Evolutionary conservation across 2,888 invertebrate species (phyloP), one percentile per base, ranked within the genome.

Genomic region (Aphidius colemani): DNA sequence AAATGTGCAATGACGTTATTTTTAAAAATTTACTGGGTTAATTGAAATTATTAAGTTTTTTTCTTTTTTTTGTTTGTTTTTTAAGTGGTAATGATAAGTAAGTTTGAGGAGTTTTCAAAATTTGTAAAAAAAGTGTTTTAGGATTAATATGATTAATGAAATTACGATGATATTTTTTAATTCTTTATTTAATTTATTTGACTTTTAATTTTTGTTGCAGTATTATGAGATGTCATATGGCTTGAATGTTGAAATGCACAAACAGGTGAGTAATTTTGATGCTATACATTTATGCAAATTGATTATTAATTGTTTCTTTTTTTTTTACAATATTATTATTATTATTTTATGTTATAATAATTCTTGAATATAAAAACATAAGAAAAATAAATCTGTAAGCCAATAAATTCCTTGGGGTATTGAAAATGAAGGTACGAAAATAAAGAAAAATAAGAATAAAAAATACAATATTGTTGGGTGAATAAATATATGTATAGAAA

Each of bases 201-300:
- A 18, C n/a, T 40, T n/a, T 56, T 48, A n/a, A 46, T 51, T 75
- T 81, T 75, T 84, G 80, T 90, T 89, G 61, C 89, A 94, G 94
- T 95, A 95, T 85, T 95, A 95, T 85, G 96, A 96, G 87, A 95
- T 96, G 95, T 95, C 95, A 61, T 95, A 95, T 85, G 95, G 95
- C 76, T 88, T 96, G 78, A 95, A 95, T 85, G 94, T 94, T 78
- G 96, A 96, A 86, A 94, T 96, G 93, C 94, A 95, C 85, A 96
- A 96, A 87, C 95, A 95, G 89, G 92, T 92, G 85, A 84, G 85
- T 39, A 9, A 7, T 18, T 18, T 18, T 18, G 13, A 18, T 18
- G 13, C 2, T 18, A 18, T 18, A 18, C 2, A 18, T 18, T 18
- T 2, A 18, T 2, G 13, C 2, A 18, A 18, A 18, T 18, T 18